phyloP scores from a whole-genome alignment of 2,888 invertebrate species.

The Mythimna ferrago region DNA sequence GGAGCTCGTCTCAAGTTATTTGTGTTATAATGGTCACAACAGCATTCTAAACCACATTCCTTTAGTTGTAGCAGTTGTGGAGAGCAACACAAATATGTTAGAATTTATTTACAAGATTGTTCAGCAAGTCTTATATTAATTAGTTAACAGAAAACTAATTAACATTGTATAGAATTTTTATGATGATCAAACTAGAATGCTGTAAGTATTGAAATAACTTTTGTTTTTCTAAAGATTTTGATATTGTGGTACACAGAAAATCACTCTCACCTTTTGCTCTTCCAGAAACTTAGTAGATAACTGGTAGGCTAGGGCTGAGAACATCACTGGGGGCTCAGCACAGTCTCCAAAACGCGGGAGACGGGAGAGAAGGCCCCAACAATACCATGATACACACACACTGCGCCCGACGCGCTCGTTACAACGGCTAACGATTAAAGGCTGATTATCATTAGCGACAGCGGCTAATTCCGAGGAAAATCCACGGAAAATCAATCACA shows the following conservation, averaged over 20 bases:
- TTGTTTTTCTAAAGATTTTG: background rate
- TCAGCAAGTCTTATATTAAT: background rate
- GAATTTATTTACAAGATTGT: background rate
- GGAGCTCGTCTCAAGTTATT: background rate
- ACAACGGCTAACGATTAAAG: conserved; percentile 36
- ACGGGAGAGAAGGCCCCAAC: conserved; percentile 63
- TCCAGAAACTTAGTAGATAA: conserved; percentile 85
- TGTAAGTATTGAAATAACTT: background rate
- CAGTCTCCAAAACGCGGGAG: conserved; percentile 75
- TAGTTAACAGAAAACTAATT: background rate
- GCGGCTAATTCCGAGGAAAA: conserved; percentile 63
- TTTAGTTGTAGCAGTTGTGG: background rate
- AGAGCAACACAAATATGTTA: background rate
- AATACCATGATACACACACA: conserved; percentile 74
- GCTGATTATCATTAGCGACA: conserved; percentile 56
- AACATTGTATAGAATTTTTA: background rate
- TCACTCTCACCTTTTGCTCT: conserved; percentile 80
- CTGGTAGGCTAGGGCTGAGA: conserved; percentile 85
- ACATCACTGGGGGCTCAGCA: conserved; percentile 79
- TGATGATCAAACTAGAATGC: conserved; percentile 4
- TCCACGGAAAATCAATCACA: conserved; percentile 74
- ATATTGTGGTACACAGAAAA: background rate
- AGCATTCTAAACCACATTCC: conserved; percentile 9
- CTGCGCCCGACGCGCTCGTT: conserved; percentile 37
- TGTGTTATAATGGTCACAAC: conserved; percentile 3